Conservation (phyloP, 2,113 vertebrate species). For the Rhombomys opimus region DNA sequence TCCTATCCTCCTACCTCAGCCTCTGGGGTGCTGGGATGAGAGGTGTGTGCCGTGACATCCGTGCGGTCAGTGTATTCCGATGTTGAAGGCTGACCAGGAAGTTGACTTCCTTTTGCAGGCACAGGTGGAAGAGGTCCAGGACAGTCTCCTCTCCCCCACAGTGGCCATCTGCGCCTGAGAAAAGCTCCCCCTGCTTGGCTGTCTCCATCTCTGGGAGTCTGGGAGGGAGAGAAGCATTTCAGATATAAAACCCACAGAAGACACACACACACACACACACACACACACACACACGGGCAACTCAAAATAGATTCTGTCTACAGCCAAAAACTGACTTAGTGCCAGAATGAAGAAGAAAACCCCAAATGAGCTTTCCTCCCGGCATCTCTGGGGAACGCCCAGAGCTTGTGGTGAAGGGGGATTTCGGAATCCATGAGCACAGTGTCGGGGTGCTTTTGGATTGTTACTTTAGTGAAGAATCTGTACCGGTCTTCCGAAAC, state of each 20-base stretch:
- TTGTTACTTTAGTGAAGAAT: background rate
- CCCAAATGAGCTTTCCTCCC: background rate
- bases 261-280: constrained; percentile 3
- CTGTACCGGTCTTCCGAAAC: background rate
- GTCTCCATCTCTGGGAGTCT: background rate
- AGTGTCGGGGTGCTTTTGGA: rapidly evolving
- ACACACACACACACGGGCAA: background rate
- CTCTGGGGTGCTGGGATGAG: background rate
- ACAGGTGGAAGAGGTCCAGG: background rate
- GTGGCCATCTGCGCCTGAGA: constrained; percentile 37
- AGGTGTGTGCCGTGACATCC: background rate
- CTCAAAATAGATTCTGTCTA: constrained; percentile 69
- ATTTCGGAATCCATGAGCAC: background rate
- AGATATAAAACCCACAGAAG: constrained; percentile 34
- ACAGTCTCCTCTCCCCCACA: background rate
- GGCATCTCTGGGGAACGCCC: background rate
- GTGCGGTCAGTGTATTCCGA: background rate
- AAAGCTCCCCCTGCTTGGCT: background rate
- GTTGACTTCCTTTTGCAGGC: background rate
- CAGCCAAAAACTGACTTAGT: background rate
- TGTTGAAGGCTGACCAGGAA: background rate
- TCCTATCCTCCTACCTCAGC: background rate
- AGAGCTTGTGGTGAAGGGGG: background rate
- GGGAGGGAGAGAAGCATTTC: background rate
- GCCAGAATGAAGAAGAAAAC: constrained; percentile 24